A percentile compares a stretch with the other conserved stretches of the same genome.
These are phyloP conservation scores for Bostrychus sinensis DNA, from an alignment of 2,113 vertebrate genomes.

Conservation along the genomic window DNA sequence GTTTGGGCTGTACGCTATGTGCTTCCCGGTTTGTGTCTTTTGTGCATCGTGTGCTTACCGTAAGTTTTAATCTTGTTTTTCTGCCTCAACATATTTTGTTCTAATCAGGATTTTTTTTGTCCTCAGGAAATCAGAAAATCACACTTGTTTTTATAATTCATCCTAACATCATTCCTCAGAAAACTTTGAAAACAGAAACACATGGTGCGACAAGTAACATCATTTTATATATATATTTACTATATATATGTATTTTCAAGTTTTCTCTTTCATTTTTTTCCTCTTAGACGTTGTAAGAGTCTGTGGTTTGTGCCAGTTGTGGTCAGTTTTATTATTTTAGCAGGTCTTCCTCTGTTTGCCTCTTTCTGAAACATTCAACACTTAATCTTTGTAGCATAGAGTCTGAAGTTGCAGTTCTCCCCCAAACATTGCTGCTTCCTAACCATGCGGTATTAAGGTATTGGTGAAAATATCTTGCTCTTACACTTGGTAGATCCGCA, in stretches of 20 bases:
- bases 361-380: conserved; percentile 54
- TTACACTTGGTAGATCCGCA: neutral
- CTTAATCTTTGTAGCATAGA: conserved; percentile 59
- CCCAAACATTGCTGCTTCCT: conserved; percentile 25
- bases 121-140: conserved; percentile 41
- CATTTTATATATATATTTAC: conserved; percentile 50
- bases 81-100: conserved; percentile 30
- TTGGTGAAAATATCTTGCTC: conserved; percentile 8
- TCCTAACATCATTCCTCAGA: conserved; percentile 59
- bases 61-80: conserved; percentile 23
- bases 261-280: conserved; percentile 41
- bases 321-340: conserved; percentile 10
- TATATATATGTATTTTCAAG: conserved; percentile 60
- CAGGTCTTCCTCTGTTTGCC: conserved; percentile 29
- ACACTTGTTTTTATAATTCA: conserved; percentile 48
- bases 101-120: conserved; percentile 40
- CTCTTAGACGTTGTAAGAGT: conserved; percentile 38
- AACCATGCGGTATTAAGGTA: conserved; percentile 30
- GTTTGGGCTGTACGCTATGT: conserved; percentile 24
- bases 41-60: conserved; percentile 37
- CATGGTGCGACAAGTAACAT: conserved; percentile 73
- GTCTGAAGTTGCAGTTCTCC: conserved; percentile 44
- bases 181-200: conserved; percentile 71
- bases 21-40: conserved; percentile 40
- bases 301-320: conserved; percentile 25